phyloP scores from a whole-genome alignment of 2,113 vertebrate species.

The Hyperopisus bebe region DNA sequence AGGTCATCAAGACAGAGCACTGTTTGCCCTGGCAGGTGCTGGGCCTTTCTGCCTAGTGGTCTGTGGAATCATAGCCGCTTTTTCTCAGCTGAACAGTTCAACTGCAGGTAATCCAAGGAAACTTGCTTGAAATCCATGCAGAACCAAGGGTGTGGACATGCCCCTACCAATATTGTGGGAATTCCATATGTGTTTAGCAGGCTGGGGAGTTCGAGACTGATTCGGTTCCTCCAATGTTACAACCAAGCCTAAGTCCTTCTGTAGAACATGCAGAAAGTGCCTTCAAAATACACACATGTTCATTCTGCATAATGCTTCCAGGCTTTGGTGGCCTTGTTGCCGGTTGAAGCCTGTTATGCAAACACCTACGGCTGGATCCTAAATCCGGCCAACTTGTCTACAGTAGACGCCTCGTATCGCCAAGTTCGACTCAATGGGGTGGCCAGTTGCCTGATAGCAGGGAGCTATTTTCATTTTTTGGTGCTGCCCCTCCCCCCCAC shows the following conservation, averaged over 20 bases:
- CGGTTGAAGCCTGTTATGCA: neutral
- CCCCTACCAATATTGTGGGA: neutral
- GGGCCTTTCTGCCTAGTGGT: neutral
- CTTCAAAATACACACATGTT: neutral
- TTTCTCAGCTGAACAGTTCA: neutral
- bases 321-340: neutral
- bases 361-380: neutral
- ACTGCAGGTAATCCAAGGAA: neutral
- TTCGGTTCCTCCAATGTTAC: neutral
- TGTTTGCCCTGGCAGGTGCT: neutral
- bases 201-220: neutral
- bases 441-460: neutral
- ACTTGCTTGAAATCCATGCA: neutral
- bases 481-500: neutral
- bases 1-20: neutral
- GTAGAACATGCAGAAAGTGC: neutral
- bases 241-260: neutral
- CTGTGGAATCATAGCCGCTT: neutral
- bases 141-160: neutral
- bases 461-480: neutral
- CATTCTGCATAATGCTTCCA: neutral
- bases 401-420: neutral
- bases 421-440: neutral
- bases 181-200: neutral
- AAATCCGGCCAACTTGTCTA: neutral